Conservation (phyloP, 2,888 invertebrate species). For the Balanococcus diminutus region DNA sequence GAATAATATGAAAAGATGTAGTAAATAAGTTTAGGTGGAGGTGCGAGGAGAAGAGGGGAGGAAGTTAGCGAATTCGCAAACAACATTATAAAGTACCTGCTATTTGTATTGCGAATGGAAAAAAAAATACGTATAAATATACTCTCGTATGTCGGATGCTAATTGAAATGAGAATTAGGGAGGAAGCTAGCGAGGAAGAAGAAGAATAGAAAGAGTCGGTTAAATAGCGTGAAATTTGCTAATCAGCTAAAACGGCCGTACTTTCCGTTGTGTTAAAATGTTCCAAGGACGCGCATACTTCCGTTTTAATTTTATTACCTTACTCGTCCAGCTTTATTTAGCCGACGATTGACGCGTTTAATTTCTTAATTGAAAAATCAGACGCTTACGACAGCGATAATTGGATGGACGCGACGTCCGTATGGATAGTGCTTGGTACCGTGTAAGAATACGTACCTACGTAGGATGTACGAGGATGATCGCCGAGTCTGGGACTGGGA, state of each 20-base stretch:
- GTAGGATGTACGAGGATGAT: background rate
- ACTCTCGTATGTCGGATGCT: background rate
- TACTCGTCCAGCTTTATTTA: background rate
- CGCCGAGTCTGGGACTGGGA: too few species aligned
- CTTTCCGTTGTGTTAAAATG: slow-evolving; percentile 39
- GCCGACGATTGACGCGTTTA: slow-evolving; percentile 34
- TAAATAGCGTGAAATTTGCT: slow-evolving; percentile 15
- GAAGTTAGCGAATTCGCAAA: background rate
- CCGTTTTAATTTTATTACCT: slow-evolving; percentile 32
- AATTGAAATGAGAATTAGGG: background rate
- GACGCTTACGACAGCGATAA: slow-evolving; percentile 35
- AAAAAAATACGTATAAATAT: background rate
- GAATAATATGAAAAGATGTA: background rate
- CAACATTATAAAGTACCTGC: background rate
- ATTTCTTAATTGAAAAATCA: slow-evolving; percentile 31
- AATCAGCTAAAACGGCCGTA: slow-evolving; percentile 22
- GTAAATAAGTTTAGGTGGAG: too few species aligned
- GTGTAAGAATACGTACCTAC: too few species aligned
- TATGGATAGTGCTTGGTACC: background rate
- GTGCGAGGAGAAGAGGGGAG: background rate
- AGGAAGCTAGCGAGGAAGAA: background rate
- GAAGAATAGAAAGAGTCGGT: background rate
- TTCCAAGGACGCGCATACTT: slow-evolving; percentile 30
- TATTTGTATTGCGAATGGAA: background rate
- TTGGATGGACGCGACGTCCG: background rate